These are phyloP conservation scores for Parauchenoglanis punctatus DNA, from an alignment of 2,797 vertebrate genomes.

Conservation along the genomic window DNA sequence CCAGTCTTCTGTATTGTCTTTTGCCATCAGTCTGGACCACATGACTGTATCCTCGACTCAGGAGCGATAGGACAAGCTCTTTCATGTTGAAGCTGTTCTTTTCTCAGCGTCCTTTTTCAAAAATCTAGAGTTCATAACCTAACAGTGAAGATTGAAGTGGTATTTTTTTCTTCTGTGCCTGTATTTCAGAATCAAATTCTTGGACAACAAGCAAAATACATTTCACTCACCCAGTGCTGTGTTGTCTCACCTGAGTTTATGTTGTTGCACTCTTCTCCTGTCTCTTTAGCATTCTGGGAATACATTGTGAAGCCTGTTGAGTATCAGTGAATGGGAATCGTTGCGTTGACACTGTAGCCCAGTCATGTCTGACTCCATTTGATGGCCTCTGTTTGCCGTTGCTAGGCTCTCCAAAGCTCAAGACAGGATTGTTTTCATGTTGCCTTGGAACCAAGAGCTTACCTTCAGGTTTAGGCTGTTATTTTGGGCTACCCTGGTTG, in stretches of 20 bases:
- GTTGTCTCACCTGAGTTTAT: slow-evolving; percentile 47
- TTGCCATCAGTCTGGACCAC: slow-evolving; percentile 66
- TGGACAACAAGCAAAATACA: not conserved
- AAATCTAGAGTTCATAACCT: slow-evolving; percentile 3
- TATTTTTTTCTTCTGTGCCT: not conserved
- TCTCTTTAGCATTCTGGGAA: slow-evolving; percentile 34
- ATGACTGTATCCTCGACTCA: slow-evolving; percentile 78
- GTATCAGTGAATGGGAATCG: slow-evolving; percentile 21
- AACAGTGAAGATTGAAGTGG: not conserved
- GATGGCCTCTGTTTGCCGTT: slow-evolving; percentile 62
- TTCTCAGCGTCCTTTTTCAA: not conserved
- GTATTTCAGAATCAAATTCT: not conserved
- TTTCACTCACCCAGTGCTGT: slow-evolving; percentile 27
- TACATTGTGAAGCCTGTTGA: slow-evolving; percentile 22
- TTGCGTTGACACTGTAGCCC: slow-evolving; percentile 33
- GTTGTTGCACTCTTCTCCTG: slow-evolving; percentile 20
- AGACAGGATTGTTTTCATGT: slow-evolving; percentile 71
- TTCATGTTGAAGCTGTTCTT: slow-evolving; percentile 62
- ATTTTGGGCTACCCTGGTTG: slow-evolving; percentile 49
- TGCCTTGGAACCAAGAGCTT: slow-evolving; percentile 68
- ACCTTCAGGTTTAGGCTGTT: slow-evolving; percentile 41
- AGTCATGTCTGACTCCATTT: slow-evolving; percentile 37
- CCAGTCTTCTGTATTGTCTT: slow-evolving; percentile 71
- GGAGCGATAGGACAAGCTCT: slow-evolving; percentile 73
- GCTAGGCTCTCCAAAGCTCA: slow-evolving; percentile 65